These are phyloP conservation scores for Xestia sexstrigata DNA, from an alignment of 2,888 invertebrate species.

Conservation along the genomic window DNA sequence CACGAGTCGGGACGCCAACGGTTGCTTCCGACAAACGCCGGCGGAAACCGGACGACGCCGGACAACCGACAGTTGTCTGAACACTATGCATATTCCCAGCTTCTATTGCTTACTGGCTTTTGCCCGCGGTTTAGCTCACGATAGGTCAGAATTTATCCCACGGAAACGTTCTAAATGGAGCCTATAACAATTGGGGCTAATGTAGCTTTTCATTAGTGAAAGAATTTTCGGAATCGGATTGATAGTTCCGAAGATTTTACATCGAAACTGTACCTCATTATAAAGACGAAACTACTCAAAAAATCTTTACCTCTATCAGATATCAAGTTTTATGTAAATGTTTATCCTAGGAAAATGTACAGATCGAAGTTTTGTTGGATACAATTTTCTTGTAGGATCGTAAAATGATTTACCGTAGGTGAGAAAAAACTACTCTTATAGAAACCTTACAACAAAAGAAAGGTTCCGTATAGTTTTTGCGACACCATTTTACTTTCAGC, in stretches of 20 bases:
- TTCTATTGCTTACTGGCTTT: not conserved
- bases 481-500: not conserved
- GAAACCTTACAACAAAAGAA: conserved; percentile 10
- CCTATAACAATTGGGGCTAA: not conserved
- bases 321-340: not conserved
- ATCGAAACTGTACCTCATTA: too few species aligned
- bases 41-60: conserved; percentile 25
- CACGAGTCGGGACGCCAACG: conserved; percentile 1
- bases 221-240: not conserved
- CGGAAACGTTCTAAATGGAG: not conserved
- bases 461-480: conserved; percentile 1
- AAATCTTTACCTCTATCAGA: not conserved
- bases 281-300: too few species aligned
- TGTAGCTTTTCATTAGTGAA: not conserved
- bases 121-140: too few species aligned
- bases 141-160: not conserved
- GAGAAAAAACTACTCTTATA: not conserved
- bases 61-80: not conserved
- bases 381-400: not conserved
- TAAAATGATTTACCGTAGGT: not conserved
- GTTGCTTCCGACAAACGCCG: conserved; percentile 31
- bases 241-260: not conserved
- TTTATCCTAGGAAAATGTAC: not conserved
- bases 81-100: not conserved
- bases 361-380: not conserved